Evolutionary conservation across 2,888 invertebrate genomes (phyloP).

Genomic region (Pterobdella sp.): DNA sequence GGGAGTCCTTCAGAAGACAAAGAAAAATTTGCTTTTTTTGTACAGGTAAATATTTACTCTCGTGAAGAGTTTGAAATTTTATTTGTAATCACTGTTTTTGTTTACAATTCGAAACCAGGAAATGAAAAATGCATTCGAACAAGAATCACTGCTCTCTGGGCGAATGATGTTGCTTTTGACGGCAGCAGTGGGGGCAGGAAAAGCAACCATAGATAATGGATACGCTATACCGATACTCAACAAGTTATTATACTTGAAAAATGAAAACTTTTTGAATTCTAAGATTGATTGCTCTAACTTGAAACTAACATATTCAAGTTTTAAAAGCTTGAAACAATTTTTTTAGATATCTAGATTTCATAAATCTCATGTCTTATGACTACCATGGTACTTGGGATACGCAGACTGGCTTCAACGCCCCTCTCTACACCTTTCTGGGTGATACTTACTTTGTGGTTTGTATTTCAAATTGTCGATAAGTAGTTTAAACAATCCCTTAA

Average conservation of each 20-base stretch:
- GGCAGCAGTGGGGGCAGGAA: neutral
- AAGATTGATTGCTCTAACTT: conserved; percentile 44
- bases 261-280: neutral
- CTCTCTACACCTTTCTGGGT: neutral
- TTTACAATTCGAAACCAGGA: neutral
- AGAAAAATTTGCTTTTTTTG: neutral
- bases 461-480: neutral
- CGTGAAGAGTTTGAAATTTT: neutral
- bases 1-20: conserved; percentile 45
- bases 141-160: neutral
- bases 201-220: neutral
- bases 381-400: conserved; percentile 33
- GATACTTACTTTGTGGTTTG: neutral
- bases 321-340: conserved; percentile 43
- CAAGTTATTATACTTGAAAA: neutral
- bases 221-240: neutral
- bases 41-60: neutral
- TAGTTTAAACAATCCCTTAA: no score
- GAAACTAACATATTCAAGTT: conserved; percentile 46
- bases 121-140: neutral
- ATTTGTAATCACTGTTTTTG: neutral
- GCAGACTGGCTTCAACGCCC: conserved; percentile 37
- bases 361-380: conserved; percentile 3
- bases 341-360: neutral
- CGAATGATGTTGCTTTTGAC: neutral